Evolutionary conservation across 1,140 invertebrate species (phyloP), one percentile per base, ranked within the genome.

Genomic region (Diabrotica virgifera): DNA sequence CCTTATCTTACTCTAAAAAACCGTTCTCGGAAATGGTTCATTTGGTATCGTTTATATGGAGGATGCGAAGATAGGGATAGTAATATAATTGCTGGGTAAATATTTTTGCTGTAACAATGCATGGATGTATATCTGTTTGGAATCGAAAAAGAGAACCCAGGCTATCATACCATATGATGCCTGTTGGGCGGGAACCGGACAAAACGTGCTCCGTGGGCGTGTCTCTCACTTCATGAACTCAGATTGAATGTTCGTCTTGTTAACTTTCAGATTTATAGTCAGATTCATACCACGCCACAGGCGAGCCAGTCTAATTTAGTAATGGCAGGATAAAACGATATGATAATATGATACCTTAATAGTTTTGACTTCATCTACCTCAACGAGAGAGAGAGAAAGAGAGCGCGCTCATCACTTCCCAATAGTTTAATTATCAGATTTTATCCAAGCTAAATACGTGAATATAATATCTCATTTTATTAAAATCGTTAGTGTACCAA

Each of bases 191-290:
- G 64, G 51, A 38, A 67, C 66, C 54, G 67, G 61, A 63, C 60
- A 62, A 55, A 67, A 73, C 73, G 73, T 75, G 74, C 69, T 67
- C 70, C 60, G 59, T 51, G 65, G 74, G 74, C 70, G 73, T 70
- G 67, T 73, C 70, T 72, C 71, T 67, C 72, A 74, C 74, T 75
- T 74, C 75, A 74, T 72, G 72, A 75, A 70, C 64, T 40, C 64
- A 59, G 64, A 62, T 64, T 61, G 67, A 70, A 70, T 70, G 75
- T 75, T 71, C 73, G 75, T 76, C 75, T 76, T 74, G 75, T 76
- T 76, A 76, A 75, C 73, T 76, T 72, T 75, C 70, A 73, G 73
- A 76, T 76, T 75, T 76, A 76, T 74, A 70, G 64, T 64, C 65
- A 64, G 70, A 71, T 73, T 63, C 52, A 60, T 61, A 54, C 61